Percentiles rank a stretch among this genome's conserved stretches.
Conservation (phyloP, 2,888 invertebrate species). For the Drosophila stalkeri region DNA sequence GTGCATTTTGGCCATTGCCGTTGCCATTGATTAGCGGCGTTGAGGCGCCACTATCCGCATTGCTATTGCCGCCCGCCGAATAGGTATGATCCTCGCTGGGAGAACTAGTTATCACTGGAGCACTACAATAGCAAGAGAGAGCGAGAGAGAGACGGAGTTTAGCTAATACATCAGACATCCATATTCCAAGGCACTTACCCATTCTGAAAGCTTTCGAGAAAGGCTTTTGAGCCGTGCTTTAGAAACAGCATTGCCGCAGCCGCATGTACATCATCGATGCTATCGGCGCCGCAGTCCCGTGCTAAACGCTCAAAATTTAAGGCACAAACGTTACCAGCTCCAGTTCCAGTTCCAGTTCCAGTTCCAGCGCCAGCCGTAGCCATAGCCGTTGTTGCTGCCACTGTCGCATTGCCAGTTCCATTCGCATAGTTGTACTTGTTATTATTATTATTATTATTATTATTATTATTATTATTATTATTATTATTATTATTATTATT, state of each 20-base stretch:
- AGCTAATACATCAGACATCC: too few relatives aligned
- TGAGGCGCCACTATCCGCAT: slow-evolving; percentile 76
- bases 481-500: too few relatives aligned
- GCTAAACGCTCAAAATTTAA: slow-evolving; percentile 83
- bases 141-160: too few relatives aligned
- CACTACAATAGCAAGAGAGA: slow-evolving; percentile 51
- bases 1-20: slow-evolving; percentile 20
- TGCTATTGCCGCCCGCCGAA: slow-evolving; percentile 87
- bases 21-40: slow-evolving; percentile 76
- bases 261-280: slow-evolving; percentile 91
- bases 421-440: slow-evolving; percentile 46
- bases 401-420: slow-evolving; percentile 1
- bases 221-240: slow-evolving; percentile 92
- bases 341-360: background rate
- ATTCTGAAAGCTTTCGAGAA: slow-evolving; percentile 85
- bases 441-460: slow-evolving; percentile 27
- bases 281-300: slow-evolving; percentile 86
- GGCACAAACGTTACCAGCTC: slow-evolving; percentile 49
- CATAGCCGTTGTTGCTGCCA: background rate
- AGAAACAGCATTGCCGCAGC: slow-evolving; percentile 95
- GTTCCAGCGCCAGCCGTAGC: background rate
- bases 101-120: slow-evolving; percentile 91
- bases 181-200: slow-evolving; percentile 66
- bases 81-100: slow-evolving; percentile 98
- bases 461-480: too few relatives aligned